Conservation (phyloP, 2,797 vertebrate species). For the Rallus crepitans region DNA sequence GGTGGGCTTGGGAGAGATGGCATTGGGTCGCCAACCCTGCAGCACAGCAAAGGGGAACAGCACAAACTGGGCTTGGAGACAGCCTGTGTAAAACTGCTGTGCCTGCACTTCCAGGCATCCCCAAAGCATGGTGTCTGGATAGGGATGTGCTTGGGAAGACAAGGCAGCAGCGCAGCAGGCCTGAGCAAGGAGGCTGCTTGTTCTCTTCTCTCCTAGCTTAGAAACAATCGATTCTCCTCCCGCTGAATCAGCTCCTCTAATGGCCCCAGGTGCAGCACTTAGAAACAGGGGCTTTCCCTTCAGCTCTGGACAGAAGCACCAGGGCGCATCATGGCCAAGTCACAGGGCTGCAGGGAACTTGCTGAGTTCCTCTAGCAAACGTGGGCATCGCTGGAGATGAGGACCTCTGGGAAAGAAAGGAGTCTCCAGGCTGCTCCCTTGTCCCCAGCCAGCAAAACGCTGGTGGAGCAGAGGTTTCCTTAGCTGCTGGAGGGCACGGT, state of each 20-base stretch:
- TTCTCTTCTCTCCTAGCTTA: not conserved
- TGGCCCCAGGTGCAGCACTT: not conserved
- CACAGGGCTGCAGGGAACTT: not conserved
- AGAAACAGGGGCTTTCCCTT: not conserved
- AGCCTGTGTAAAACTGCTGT: not conserved
- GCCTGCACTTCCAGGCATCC: not conserved
- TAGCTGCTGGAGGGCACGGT: accelerated
- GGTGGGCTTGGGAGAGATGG: not conserved
- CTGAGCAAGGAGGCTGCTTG: not conserved
- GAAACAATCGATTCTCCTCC: not conserved
- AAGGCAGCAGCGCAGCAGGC: not conserved
- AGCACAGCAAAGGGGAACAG: not conserved
- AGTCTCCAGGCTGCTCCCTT: not conserved
- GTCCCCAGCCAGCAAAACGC: not conserved
- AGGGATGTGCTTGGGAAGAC: not conserved
- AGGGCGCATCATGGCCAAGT: not conserved
- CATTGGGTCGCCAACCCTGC: accelerated
- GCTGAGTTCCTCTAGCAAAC: accelerated
- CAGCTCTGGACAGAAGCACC: accelerated
- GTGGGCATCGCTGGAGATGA: accelerated
- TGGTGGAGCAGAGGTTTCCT: not conserved
- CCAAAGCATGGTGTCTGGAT: not conserved
- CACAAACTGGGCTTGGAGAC: accelerated
- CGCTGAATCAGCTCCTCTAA: not conserved
- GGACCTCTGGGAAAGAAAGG: not conserved